Conservation (phyloP, 2,888 invertebrate genomes). For the Xestoiulus laeticollis region DNA sequence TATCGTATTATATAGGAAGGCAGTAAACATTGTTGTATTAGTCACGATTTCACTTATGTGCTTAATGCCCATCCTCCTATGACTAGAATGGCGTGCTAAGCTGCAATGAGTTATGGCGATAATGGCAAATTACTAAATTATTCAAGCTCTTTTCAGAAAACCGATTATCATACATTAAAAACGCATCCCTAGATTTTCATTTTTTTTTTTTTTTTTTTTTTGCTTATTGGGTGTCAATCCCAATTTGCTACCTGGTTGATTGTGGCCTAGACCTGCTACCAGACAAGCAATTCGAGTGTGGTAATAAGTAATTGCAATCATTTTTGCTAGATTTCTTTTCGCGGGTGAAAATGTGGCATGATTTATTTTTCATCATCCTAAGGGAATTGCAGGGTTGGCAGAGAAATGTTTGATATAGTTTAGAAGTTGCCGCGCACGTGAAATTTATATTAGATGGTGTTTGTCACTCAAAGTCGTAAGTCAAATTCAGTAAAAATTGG, state of each 20-base stretch:
- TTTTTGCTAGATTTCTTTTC: background rate
- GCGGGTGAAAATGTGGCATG: background rate
- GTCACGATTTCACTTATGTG: conserved; percentile 31
- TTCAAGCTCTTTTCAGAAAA: background rate
- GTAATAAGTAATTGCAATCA: background rate
- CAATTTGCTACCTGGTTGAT: background rate
- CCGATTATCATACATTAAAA: conserved; percentile 39
- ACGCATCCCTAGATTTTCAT: background rate
- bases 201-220: background rate
- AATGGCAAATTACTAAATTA: conserved; percentile 39
- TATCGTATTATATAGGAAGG: conserved; percentile 12
- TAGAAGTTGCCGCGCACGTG: no score
- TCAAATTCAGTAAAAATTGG: no score
- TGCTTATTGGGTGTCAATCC: background rate
- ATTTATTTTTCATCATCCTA: background rate
- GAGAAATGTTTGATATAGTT: no score
- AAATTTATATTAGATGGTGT: no score
- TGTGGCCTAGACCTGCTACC: background rate
- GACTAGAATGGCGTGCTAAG: background rate
- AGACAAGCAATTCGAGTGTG: background rate
- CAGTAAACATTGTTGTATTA: conserved; percentile 17
- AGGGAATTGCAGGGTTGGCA: background rate
- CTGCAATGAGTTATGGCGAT: background rate
- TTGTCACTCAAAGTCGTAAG: no score
- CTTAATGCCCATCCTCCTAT: background rate